Percentiles rank a stretch among this genome's conserved stretches.
Conservation (phyloP, 2,113 vertebrate species). For the Choloepus hoffmanni region DNA sequence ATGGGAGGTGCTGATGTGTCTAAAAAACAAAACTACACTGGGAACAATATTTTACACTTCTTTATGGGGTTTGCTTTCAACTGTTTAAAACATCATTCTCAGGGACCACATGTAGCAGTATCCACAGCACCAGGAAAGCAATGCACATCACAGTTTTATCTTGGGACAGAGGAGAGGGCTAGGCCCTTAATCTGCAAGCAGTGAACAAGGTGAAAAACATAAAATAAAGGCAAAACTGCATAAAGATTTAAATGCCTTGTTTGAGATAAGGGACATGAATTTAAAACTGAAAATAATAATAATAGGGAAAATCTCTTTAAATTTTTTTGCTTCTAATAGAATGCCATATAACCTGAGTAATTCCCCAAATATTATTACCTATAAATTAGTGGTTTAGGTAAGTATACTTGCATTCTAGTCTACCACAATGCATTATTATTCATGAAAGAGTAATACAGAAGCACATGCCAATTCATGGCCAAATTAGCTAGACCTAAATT, state of each 20-base stretch:
- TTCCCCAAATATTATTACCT: slow-evolving; percentile 2
- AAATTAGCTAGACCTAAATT: slow-evolving; percentile 10
- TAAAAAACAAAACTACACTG: background rate
- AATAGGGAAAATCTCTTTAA: background rate
- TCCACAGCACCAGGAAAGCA: slow-evolving; percentile 31
- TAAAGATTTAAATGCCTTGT: slow-evolving; percentile 20
- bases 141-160: slow-evolving; percentile 23
- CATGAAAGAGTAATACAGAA: slow-evolving; percentile 41
- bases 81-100: slow-evolving; percentile 14
- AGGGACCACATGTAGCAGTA: background rate
- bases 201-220: slow-evolving; percentile 30
- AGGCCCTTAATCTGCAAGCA: slow-evolving; percentile 22
- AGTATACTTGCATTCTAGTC: background rate
- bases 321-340: slow-evolving; percentile 10
- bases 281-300: slow-evolving; percentile 32
- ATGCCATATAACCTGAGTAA: background rate
- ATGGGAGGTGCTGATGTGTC: background rate
- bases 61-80: background rate
- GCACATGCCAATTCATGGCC: background rate
- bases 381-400: background rate
- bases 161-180: background rate
- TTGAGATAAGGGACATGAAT: background rate
- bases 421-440: background rate
- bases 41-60: background rate
- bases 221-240: slow-evolving; percentile 46